Percentiles rank a stretch among this genome's conserved stretches.
phyloP scores from a whole-genome alignment of 2,797 vertebrate species.

The Masticophis lateralis region DNA sequence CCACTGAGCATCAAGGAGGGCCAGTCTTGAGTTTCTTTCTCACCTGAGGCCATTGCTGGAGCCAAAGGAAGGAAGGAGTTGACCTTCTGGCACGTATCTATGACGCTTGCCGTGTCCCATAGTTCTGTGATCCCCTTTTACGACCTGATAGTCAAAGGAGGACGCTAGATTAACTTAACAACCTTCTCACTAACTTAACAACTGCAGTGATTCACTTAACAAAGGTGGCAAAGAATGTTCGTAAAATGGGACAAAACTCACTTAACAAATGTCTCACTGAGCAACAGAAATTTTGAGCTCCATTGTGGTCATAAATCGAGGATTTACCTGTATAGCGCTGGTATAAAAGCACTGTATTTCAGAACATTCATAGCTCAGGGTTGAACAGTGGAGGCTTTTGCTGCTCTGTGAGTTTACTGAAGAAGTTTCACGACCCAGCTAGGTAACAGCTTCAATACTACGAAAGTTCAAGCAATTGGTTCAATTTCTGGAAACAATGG shows the following conservation, averaged over 20 bases:
- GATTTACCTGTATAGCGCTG: not conserved
- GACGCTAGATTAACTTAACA: not conserved
- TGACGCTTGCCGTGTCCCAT: accelerated
- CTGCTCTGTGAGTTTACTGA: not conserved
- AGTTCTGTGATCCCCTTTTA: not conserved
- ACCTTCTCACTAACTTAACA: not conserved
- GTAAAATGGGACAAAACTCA: not conserved
- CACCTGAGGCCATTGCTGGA: not conserved
- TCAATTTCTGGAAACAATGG: not conserved
- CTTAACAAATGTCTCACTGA: not conserved
- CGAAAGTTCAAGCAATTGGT: not conserved
- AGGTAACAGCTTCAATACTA: not conserved
- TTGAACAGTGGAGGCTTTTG: not conserved
- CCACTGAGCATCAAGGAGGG: not conserved
- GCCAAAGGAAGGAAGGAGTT: not conserved
- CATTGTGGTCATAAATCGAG: not conserved
- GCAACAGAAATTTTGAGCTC: not conserved
- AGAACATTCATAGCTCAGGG: not conserved
- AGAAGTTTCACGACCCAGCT: not conserved
- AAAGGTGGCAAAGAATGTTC: not conserved
- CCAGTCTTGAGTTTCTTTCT: not conserved
- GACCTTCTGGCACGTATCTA: not conserved
- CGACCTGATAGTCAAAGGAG: not conserved
- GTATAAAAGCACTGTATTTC: not conserved
- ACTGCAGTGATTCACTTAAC: not conserved